phyloP scores from a whole-genome alignment of 2,888 invertebrate species.

The Leptinotarsa peninsularis region DNA sequence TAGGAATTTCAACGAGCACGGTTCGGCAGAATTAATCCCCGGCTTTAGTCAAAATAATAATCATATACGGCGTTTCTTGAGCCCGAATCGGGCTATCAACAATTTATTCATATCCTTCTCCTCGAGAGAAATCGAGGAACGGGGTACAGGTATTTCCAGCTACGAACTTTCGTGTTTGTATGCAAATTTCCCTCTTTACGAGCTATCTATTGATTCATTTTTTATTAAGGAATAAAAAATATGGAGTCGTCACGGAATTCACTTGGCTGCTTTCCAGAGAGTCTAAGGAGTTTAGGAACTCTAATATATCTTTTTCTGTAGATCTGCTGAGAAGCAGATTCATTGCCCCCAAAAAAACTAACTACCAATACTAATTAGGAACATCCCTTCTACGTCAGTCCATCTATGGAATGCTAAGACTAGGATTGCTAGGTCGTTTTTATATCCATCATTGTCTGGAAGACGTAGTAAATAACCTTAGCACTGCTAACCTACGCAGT shows the following conservation, averaged over 20 bases:
- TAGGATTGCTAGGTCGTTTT: too few species aligned
- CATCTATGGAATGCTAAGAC: too few species aligned
- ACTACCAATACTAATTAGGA: not conserved
- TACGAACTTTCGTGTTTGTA: constrained; percentile 12
- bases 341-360: not conserved
- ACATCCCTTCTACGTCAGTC: not conserved
- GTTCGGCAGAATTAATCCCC: constrained; percentile 27
- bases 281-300: not conserved
- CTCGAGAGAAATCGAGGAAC: constrained; percentile 22
- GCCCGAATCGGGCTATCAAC: constrained; percentile 8
- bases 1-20: constrained; percentile 23
- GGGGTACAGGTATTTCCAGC: constrained; percentile 1
- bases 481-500: too few species aligned
- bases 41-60: constrained; percentile 34
- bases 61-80: constrained; percentile 27
- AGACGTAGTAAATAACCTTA: too few species aligned
- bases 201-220: constrained; percentile 17
- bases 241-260: constrained; percentile 4
- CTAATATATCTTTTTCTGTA: too few species aligned
- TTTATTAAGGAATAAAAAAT: constrained; percentile 15
- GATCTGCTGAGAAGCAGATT: not conserved
- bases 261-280: not conserved
- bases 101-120: constrained; percentile 31
- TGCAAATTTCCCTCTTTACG: constrained; percentile 13
- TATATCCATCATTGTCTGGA: too few species aligned